Evolutionary conservation across 2,797 vertebrate species (phyloP), one percentile per base, ranked within the genome.

Genomic region (Leptatherina wallacei): DNA sequence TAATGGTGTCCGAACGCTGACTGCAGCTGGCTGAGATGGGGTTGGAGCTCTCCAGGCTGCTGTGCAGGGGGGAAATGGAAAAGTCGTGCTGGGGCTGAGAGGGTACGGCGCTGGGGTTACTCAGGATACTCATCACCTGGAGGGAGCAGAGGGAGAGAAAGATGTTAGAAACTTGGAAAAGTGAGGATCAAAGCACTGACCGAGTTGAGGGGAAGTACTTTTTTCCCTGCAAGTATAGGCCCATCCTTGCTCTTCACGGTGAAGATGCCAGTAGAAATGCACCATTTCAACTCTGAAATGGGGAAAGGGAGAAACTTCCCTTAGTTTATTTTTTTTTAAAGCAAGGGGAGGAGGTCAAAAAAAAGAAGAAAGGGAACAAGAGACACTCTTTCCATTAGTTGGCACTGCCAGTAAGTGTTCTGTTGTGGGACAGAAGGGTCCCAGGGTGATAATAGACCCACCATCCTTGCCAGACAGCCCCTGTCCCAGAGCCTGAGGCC

Each of bases 121-220:
- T 97, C 90, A 99, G 93, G 84, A 99, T 98, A 82, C 98, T 98
- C 98, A 99, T 98, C 88, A 99, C 97, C 98, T 99, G 93, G 60
- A n/a, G 93, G 93, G 70, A 14, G 88, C 0, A 30, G 12, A 38
- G 61, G 67, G 51, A 78, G 70, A 27, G 60, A 80, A 84, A 83
- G 91, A 84, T 84, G 85, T 89, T 83, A 85, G 77, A 86, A 78
- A 81, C 83, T 88, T 86, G 78, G 77, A 86, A 87, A 86, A 83
- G 22, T 82, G 83, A 74, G 86, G 86, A 89, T 90, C 85, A 90
- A 90, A 90, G 86, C 87, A 78, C 75, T 81, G 72, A 90, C 85
- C 81, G 83, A 86, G 85, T 86, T 82, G 65, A 84, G 79, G 82
- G 73, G 84, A 75, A 87, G 77, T 71, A 88, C 74, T 80, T 90